Evolutionary conservation across 2,797 vertebrate genomes (phyloP).

Genomic region (Platyrinchus mystaceus): DNA sequence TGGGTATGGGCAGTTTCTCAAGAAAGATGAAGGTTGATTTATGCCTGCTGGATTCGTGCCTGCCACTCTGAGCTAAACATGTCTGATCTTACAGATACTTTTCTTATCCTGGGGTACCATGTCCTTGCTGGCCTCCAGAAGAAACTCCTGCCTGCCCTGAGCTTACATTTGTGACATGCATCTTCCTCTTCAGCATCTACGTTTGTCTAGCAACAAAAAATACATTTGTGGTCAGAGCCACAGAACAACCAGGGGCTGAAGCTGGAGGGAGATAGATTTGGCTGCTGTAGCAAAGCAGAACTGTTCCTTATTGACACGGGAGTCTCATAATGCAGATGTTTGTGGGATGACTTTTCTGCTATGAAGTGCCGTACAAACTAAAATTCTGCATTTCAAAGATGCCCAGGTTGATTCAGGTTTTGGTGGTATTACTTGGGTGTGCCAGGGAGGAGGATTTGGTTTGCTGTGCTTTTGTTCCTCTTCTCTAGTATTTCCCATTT

Average conservation of each 20-base stretch:
- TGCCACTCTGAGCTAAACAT: background rate
- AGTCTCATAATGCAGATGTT: background rate
- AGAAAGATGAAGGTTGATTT: background rate
- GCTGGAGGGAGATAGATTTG: background rate
- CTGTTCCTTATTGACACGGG: background rate
- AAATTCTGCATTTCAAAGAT: background rate
- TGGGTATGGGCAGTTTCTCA: background rate
- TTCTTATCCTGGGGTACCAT: background rate
- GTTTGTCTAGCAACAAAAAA: background rate
- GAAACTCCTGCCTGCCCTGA: background rate
- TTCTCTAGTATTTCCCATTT: background rate
- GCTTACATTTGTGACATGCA: background rate
- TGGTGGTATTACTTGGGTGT: background rate
- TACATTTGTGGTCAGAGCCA: background rate
- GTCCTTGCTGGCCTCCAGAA: background rate
- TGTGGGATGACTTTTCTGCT: background rate
- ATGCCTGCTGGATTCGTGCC: background rate
- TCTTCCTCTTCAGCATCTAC: background rate
- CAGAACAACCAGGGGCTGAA: background rate
- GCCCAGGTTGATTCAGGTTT: background rate
- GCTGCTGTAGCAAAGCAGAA: background rate
- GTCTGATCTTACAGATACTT: background rate
- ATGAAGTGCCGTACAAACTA: background rate
- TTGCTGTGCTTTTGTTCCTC: background rate
- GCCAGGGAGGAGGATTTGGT: background rate